Conservation (phyloP, 2,888 invertebrate species). For the Ophraella communa region DNA sequence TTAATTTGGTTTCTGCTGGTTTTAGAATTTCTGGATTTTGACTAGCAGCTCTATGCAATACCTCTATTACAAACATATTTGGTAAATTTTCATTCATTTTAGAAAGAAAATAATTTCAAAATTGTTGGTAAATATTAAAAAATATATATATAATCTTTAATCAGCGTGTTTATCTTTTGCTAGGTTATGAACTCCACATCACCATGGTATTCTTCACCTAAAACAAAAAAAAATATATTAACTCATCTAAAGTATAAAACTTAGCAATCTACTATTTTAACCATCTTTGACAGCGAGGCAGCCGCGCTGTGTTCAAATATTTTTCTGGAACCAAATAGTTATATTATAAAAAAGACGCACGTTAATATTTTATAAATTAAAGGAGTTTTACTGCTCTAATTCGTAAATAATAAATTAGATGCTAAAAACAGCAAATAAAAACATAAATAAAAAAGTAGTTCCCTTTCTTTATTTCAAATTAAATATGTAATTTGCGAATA, state of each 20-base stretch:
- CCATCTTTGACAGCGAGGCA: no score
- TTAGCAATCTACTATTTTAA: no score
- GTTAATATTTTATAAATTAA: no score
- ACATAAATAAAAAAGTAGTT: no score
- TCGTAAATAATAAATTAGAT: no score
- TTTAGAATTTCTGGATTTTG: conserved; percentile 84
- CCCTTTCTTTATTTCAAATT: no score
- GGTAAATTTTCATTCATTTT: conserved; percentile 31
- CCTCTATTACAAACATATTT: conserved; percentile 72
- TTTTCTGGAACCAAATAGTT: no score
- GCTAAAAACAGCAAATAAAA: no score
- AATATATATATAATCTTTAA: neutral
- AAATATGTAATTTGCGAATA: no score
- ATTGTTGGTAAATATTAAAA: neutral
- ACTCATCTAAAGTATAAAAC: neutral
- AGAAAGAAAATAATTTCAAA: neutral
- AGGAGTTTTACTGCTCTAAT: no score
- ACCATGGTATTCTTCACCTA: neutral
- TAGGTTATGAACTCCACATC: neutral
- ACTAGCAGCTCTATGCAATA: conserved; percentile 83
- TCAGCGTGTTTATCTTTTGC: neutral
- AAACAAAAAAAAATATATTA: neutral
- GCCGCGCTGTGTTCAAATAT: no score
- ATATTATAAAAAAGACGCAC: no score
- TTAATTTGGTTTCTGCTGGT: conserved; percentile 85